These are phyloP conservation scores for Lucilia sericata DNA, from an alignment of 1,140 invertebrate species.

Conservation along the genomic window DNA sequence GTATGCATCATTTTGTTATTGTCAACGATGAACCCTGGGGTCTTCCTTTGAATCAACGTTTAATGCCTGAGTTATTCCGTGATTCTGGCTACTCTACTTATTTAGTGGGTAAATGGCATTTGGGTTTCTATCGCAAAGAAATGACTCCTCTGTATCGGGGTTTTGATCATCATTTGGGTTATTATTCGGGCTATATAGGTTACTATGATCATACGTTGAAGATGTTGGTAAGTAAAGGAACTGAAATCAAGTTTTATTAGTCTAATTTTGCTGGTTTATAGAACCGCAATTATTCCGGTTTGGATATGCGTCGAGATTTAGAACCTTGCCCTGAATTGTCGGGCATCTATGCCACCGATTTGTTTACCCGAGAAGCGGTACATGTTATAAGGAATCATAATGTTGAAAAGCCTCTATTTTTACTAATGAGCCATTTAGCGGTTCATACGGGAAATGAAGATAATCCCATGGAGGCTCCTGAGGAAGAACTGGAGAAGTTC, in stretches of 20 bases:
- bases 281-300: constrained; percentile 68
- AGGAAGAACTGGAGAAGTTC: constrained; percentile 80
- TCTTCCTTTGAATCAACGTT: constrained; percentile 77
- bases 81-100: constrained; percentile 84
- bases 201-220: constrained; percentile 81
- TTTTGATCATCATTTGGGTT: constrained; percentile 87
- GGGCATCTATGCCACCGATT: constrained; percentile 82
- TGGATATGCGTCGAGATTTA: constrained; percentile 78
- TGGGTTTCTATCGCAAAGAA: constrained; percentile 78
- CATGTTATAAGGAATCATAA: constrained; percentile 78
- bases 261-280: not conserved
- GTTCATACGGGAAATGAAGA: constrained; percentile 81
- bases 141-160: constrained; percentile 83
- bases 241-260: not conserved
- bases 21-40: constrained; percentile 80
- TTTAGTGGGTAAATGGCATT: constrained; percentile 92
- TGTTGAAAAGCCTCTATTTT: constrained; percentile 75
- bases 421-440: constrained; percentile 84
- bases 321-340: constrained; percentile 71
- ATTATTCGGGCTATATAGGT: constrained; percentile 85
- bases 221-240: constrained; percentile 69
- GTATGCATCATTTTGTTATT: constrained; percentile 84
- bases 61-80: constrained; percentile 82
- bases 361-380: constrained; percentile 80
- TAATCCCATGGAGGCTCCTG: constrained; percentile 81